These are phyloP conservation scores for Agrenia bidenticulata DNA, from an alignment of 2,888 invertebrate species.

Conservation along the genomic window DNA sequence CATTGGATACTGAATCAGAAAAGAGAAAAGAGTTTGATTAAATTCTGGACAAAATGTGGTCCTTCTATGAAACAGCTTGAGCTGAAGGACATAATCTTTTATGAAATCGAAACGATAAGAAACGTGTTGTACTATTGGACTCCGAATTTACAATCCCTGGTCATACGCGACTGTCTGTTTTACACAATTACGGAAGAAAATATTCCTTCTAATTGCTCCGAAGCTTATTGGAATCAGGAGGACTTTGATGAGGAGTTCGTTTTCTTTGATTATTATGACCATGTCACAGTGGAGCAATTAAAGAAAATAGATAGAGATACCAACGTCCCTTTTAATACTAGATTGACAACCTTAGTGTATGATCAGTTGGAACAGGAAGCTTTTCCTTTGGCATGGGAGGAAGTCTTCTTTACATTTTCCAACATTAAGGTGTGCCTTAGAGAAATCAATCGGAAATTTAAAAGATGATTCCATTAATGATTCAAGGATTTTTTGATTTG, in stretches of 20 bases:
- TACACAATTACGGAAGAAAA: constrained; percentile 43
- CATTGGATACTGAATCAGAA: constrained; percentile 43
- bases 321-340: constrained; percentile 18
- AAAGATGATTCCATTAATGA: no score
- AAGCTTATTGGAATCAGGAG: constrained; percentile 21
- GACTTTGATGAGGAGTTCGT: constrained; percentile 39
- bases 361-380: constrained; percentile 38
- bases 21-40: constrained; percentile 30
- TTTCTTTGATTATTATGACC: constrained; percentile 42
- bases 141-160: constrained; percentile 35
- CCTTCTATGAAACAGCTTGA: constrained; percentile 36
- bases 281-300: constrained; percentile 41
- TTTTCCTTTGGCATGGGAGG: constrained; percentile 39
- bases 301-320: constrained; percentile 24
- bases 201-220: constrained; percentile 12
- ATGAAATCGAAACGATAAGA: constrained; percentile 37
- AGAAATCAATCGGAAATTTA: no score
- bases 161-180: constrained; percentile 37
- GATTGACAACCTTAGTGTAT: constrained; percentile 26
- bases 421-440: constrained; percentile 27
- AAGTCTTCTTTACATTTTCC: constrained; percentile 38
- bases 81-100: constrained; percentile 41
- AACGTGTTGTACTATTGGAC: constrained; percentile 40
- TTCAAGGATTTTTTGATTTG: no score
- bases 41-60: constrained; percentile 42